Conservation (phyloP, 2,113 vertebrate genomes). For the Cephalopterus ornatus region DNA sequence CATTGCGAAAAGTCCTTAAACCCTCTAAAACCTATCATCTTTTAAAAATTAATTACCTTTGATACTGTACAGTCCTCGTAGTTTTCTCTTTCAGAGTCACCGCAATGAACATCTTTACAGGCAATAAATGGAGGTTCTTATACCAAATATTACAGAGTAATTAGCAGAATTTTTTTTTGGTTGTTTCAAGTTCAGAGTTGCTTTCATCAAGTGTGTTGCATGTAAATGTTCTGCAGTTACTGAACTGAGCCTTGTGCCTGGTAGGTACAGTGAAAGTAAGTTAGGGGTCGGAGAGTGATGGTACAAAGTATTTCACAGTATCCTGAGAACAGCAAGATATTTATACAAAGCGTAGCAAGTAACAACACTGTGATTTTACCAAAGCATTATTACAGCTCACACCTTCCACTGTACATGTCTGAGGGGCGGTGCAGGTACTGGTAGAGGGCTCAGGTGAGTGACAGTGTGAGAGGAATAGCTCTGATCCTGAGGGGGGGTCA, state of each 20-base stretch:
- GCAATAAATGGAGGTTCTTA: not conserved
- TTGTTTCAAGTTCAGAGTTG: not conserved
- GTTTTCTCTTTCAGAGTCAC: not conserved
- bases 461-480: fast-evolving
- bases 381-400: not conserved
- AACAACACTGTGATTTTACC: not conserved
- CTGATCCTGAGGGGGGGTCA: not conserved
- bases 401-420: fast-evolving
- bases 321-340: not conserved
- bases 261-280: not conserved
- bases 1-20: not conserved
- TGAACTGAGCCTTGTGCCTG: not conserved
- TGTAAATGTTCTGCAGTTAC: not conserved
- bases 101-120: not conserved
- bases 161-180: too few relatives aligned
- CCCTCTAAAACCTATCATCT: not conserved
- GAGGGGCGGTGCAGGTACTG: fast-evolving
- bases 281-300: fast-evolving
- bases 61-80: not conserved
- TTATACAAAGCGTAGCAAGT: fast-evolving
- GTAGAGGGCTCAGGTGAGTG: fast-evolving
- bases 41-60: not conserved
- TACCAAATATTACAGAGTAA: not conserved
- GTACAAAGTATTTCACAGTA: fast-evolving
- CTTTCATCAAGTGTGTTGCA: not conserved